phyloP scores from a whole-genome alignment of 2,113 vertebrate genomes.

The Tragelaphus buxtoni region DNA sequence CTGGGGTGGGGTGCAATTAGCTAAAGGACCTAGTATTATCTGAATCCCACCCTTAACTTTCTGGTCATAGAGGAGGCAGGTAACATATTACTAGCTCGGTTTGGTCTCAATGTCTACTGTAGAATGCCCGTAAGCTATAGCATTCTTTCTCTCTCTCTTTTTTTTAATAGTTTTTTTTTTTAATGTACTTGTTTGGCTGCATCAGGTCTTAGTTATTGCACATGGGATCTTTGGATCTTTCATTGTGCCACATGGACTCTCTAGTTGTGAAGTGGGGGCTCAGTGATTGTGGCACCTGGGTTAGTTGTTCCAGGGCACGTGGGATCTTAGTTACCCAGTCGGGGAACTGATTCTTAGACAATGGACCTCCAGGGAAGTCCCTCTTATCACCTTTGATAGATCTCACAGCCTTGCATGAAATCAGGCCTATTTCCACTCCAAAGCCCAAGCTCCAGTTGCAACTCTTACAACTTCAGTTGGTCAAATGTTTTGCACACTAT shows the following conservation, averaged over 20 bases:
- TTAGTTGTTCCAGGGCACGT: neutral
- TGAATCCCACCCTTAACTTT: constrained; percentile 19
- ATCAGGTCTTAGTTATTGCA: neutral
- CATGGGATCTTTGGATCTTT: neutral
- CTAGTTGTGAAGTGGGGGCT: neutral
- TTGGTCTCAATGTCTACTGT: neutral
- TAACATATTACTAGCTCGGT: neutral
- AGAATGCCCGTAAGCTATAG: neutral
- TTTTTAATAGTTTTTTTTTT: neutral
- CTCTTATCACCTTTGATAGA: neutral
- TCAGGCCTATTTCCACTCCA: neutral
- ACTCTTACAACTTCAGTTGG: neutral
- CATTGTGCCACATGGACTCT: neutral
- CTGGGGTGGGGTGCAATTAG: too few species aligned
- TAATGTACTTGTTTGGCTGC: neutral
- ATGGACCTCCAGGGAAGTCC: neutral
- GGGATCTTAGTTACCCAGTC: neutral
- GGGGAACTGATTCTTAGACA: neutral
- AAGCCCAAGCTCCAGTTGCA: neutral
- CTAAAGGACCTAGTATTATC: neutral
- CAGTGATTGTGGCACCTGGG: neutral
- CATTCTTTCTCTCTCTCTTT: neutral
- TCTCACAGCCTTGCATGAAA: neutral
- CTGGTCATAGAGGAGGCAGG: neutral
- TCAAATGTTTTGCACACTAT: neutral